Evolutionary conservation across 2,888 invertebrate species (phyloP).

Genomic region (Steinernema hermaphroditum): DNA sequence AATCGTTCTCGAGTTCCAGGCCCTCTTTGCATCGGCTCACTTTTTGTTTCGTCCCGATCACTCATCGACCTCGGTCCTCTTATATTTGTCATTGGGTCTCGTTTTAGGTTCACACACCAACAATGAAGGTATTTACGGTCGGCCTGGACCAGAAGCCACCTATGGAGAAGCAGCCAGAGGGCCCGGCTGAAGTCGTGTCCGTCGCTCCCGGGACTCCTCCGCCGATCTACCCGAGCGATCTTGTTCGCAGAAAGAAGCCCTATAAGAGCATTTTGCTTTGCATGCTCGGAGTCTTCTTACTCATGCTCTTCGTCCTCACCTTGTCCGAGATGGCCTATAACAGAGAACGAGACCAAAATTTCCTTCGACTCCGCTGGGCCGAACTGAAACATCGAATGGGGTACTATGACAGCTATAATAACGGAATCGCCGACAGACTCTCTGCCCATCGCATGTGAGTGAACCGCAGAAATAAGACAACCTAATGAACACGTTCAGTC

Average conservation of each 20-base stretch:
- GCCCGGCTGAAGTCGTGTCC: constrained; percentile 12
- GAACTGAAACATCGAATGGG: constrained; percentile 61
- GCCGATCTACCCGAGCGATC: constrained; percentile 12
- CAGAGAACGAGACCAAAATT: constrained; percentile 63
- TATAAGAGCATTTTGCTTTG: constrained; percentile 58
- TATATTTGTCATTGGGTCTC: background rate
- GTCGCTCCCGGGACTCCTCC: constrained; percentile 20
- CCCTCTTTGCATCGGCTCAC: background rate
- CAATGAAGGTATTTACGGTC: constrained; percentile 65
- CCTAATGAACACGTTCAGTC: too few relatives aligned
- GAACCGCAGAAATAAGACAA: too few relatives aligned
- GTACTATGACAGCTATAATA: constrained; percentile 34
- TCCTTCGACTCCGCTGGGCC: constrained; percentile 63
- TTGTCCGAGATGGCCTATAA: constrained; percentile 63
- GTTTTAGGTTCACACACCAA: constrained; percentile 34
- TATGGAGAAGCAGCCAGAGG: constrained; percentile 32
- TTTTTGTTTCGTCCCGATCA: background rate
- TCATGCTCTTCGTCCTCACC: constrained; percentile 57
- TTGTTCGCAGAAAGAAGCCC: constrained; percentile 43
- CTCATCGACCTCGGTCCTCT: too few relatives aligned
- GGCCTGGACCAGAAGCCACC: constrained; percentile 61
- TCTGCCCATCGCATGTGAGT: constrained; percentile 21
- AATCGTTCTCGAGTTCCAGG: constrained; percentile 20
- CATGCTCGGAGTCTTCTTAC: constrained; percentile 58
- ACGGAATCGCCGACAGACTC: constrained; percentile 2